Base-by-base conservation (phyloP, 2,797 vertebrate genomes). In the Pelodytes ibericus region DNA sequence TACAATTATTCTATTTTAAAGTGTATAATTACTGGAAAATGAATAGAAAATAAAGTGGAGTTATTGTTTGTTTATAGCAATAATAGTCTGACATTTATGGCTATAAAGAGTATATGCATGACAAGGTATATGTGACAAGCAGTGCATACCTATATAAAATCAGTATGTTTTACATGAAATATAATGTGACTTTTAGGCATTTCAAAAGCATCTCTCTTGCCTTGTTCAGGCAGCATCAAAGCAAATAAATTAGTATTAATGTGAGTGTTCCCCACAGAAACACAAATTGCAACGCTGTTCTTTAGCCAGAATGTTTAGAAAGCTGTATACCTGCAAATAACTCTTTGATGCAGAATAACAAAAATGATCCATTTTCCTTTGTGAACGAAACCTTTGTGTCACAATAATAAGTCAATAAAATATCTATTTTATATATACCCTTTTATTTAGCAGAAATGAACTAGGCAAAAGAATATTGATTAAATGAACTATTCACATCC, bases 181-280 rank as follows among this genome's bases (percentile, higher is more conserved):
- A 49, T 27, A 65, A 77, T 64, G 49, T 71, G 49, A 77, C 67
- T 63, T 71, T 64, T 27, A 64, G 22, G 51, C 61, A 59, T 66
- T 65, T 71, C 61, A 58, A 49, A 33, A 59, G 57, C 18, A 77
- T 72, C 16, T 66, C 30, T 61, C 53, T 25, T 71, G 36, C 29
- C 69, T 72, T 78, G 53, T 67, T 78, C 69, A 78, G 24, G 62
- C 53, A 67, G 72, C 75, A 72, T 78, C 75, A 78, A 78, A 78
- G 75, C 61, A 59, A 66, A 29, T 59, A 68, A 77, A 66, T 72
- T 72, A 61, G 75, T 71, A 77, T 66, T 53, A 78, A 78, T 78
- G 53, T 72, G 39, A 71, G 53, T 72, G 53, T 44, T 78, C 53
- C 68, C 68, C 41, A 77, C 69, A 78, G 69, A 60, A 72, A 62